Conservation (phyloP, 2,888 invertebrate species). For the Belgica antarctica region DNA sequence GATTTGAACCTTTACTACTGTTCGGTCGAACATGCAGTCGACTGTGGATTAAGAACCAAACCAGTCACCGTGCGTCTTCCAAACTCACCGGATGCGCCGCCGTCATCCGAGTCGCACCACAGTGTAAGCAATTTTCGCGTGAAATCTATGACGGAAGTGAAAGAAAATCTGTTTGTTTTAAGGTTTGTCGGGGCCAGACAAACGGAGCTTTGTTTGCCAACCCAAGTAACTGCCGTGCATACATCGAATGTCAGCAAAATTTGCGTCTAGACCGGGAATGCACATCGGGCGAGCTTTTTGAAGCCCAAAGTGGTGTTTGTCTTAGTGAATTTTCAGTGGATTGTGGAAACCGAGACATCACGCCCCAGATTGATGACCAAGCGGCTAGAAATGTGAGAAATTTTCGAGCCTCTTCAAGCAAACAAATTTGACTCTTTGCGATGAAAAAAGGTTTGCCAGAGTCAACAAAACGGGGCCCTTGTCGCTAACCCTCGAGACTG, state of each 20-base stretch:
- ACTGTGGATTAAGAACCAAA: not conserved
- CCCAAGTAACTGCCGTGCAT: constrained; percentile 1
- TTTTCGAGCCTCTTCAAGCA: not conserved
- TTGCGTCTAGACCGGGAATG: constrained; percentile 15
- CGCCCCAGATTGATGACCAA: not conserved
- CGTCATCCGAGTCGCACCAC: not conserved
- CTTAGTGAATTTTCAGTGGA: not conserved
- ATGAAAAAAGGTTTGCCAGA: not conserved
- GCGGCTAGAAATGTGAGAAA: not conserved
- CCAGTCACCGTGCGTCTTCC: not conserved
- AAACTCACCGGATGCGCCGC: not conserved
- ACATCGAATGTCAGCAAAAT: constrained; percentile 2
- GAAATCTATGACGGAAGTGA: not conserved
- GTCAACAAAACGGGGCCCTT: not conserved
- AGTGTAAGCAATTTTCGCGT: constrained; percentile 20
- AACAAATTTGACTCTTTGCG: not conserved
- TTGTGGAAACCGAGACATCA: not conserved
- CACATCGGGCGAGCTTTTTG: not conserved
- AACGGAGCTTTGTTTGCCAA: not conserved
- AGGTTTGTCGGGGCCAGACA: constrained; percentile 4
- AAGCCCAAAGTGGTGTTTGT: not conserved
- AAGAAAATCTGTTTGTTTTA: not conserved
- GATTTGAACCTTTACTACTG: constrained; percentile 10
- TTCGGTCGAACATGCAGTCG: not conserved
- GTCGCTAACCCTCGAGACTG: not conserved